Conservation (phyloP, 2,888 invertebrate species). For the Protula sp. region DNA sequence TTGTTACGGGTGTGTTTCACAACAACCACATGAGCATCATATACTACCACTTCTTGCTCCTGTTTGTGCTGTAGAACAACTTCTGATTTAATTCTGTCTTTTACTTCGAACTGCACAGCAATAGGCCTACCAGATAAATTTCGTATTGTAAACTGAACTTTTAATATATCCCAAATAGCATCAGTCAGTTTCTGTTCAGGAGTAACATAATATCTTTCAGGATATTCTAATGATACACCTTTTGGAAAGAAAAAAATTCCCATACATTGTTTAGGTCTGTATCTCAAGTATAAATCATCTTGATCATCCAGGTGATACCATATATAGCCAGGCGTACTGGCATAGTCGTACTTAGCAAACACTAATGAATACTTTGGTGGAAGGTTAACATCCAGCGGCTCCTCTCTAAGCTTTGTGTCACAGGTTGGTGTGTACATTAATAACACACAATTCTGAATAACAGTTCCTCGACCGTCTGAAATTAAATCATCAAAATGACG, state of each 20-base stretch:
- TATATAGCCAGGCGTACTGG: neutral
- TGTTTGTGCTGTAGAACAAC: neutral
- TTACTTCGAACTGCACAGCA: neutral
- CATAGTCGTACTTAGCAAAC: neutral
- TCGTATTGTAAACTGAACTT: neutral
- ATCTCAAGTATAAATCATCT: neutral
- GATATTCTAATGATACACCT: neutral
- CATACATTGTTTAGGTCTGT: neutral
- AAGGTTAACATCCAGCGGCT: neutral
- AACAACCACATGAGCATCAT: neutral
- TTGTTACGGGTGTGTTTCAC: neutral
- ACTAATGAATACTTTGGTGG: neutral
- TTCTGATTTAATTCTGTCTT: neutral
- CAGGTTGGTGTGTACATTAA: neutral
- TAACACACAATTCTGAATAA: neutral
- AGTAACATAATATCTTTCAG: neutral
- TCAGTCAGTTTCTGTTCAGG: neutral
- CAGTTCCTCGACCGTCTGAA: neutral
- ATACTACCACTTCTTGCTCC: neutral
- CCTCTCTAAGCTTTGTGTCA: neutral
- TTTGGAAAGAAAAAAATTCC: neutral
- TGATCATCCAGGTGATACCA: neutral
- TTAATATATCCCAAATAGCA: neutral
- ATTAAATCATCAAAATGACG: neutral
- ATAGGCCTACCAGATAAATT: neutral